Evolutionary conservation across 2,113 vertebrate genomes (phyloP).

Genomic region (Suricata suricatta): DNA sequence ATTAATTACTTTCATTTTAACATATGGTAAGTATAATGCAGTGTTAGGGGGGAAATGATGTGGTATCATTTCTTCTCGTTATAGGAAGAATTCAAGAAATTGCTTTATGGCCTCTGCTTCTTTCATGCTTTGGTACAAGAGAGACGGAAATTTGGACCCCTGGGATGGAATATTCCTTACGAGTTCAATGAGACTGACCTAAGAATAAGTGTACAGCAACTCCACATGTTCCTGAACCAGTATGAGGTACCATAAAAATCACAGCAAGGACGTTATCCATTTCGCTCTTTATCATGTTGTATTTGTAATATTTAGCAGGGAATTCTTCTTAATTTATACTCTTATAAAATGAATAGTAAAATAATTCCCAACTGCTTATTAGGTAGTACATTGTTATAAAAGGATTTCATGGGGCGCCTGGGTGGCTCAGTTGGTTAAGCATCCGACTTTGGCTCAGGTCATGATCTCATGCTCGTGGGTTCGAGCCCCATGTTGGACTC

Average conservation of each 20-base stretch:
- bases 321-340: not conserved
- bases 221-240: constrained; percentile 92
- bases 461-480: too few relatives aligned
- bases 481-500: too few relatives aligned
- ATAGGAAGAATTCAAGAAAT: constrained; percentile 92
- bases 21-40: not conserved
- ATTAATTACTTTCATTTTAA: not conserved
- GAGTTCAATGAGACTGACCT: constrained; percentile 94
- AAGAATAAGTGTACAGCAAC: constrained; percentile 92
- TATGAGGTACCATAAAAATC: constrained; percentile 85
- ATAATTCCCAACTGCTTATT: not conserved
- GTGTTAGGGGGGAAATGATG: not conserved
- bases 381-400: not conserved
- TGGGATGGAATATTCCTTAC: constrained; percentile 94
- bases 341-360: not conserved
- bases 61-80: constrained; percentile 17
- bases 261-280: not conserved
- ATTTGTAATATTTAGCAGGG: not conserved
- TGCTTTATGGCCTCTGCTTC: constrained; percentile 93
- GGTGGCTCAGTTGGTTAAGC: too few relatives aligned
- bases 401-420: not conserved
- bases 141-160: constrained; percentile 91
- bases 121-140: constrained; percentile 93
- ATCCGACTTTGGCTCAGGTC: too few relatives aligned
- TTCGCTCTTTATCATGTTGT: not conserved